Evolutionary conservation across 2,113 vertebrate species (phyloP).

Genomic region (Telmatochromis sp.): DNA sequence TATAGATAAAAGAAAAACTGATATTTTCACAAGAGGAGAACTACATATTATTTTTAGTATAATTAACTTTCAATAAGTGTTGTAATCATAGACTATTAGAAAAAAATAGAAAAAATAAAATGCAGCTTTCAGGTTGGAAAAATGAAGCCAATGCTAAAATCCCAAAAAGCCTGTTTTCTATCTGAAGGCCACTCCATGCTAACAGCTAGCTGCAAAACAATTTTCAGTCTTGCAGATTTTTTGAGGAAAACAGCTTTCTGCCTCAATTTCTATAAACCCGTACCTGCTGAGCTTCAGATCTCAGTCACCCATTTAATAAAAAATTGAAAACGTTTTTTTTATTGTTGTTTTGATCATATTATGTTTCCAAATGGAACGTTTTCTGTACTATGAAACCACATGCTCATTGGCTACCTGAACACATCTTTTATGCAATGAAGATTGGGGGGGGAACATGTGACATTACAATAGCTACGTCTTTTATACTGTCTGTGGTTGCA

Average conservation of each 20-base stretch:
- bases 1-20: neutral
- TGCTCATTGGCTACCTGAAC: neutral
- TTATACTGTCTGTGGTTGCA: neutral
- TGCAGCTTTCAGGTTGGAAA: neutral
- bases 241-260: neutral
- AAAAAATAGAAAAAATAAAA: neutral
- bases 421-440: neutral
- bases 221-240: neutral
- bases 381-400: neutral
- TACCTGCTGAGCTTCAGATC: neutral
- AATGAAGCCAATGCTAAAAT: neutral
- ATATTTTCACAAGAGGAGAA: neutral
- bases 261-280: neutral
- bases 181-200: neutral
- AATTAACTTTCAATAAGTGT: neutral
- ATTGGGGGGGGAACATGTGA: accelerated
- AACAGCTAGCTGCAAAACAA: neutral
- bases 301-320: neutral
- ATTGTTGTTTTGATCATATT: neutral
- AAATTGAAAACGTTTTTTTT: neutral
- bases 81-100: neutral
- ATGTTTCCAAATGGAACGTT: neutral
- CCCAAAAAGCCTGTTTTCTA: neutral
- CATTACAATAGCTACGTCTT: neutral
- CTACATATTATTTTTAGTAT: neutral